Percentiles rank a stretch among this genome's conserved stretches.
Conservation (phyloP, 2,113 vertebrate genomes). For the Picathartes gymnocephalus region DNA sequence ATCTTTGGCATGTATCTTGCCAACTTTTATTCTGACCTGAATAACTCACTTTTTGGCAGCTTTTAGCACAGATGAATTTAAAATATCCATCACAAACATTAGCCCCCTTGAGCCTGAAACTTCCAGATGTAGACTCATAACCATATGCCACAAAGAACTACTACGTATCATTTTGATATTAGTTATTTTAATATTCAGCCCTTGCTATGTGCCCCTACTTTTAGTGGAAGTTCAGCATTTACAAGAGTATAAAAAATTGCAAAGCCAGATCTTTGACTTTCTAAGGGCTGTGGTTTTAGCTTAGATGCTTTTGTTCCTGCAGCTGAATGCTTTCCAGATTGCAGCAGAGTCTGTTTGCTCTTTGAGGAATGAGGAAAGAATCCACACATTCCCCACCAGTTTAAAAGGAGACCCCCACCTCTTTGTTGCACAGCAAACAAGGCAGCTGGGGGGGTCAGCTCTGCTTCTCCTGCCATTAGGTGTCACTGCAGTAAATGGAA, state of each 20-base stretch:
- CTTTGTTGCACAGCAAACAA: slow-evolving; percentile 61
- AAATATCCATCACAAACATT: slow-evolving; percentile 66
- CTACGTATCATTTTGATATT: background rate
- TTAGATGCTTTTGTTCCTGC: slow-evolving; percentile 50
- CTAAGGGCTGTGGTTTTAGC: background rate
- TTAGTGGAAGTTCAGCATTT: background rate
- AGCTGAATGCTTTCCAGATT: slow-evolving; percentile 44
- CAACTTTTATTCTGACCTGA: slow-evolving; percentile 68
- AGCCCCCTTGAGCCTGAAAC: slow-evolving; percentile 63
- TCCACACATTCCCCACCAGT: slow-evolving; percentile 30
- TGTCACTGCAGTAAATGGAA: slow-evolving; percentile 68
- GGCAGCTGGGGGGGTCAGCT: slow-evolving; percentile 32
- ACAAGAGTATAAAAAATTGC: background rate
- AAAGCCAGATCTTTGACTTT: background rate
- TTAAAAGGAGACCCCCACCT: background rate
- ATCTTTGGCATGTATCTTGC: slow-evolving; percentile 66
- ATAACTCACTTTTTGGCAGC: slow-evolving; percentile 61
- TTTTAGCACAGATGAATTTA: slow-evolving; percentile 68
- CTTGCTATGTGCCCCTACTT: background rate
- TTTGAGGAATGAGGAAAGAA: slow-evolving; percentile 41
- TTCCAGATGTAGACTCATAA: slow-evolving; percentile 68
- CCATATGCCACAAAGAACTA: slow-evolving; percentile 53
- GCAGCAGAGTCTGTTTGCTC: slow-evolving; percentile 41
- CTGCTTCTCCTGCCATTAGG: slow-evolving; percentile 60
- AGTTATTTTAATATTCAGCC: background rate